Evolutionary conservation across 2,113 vertebrate species (phyloP), one percentile per base, ranked within the genome.

Genomic region (Gavialis gangeticus): DNA sequence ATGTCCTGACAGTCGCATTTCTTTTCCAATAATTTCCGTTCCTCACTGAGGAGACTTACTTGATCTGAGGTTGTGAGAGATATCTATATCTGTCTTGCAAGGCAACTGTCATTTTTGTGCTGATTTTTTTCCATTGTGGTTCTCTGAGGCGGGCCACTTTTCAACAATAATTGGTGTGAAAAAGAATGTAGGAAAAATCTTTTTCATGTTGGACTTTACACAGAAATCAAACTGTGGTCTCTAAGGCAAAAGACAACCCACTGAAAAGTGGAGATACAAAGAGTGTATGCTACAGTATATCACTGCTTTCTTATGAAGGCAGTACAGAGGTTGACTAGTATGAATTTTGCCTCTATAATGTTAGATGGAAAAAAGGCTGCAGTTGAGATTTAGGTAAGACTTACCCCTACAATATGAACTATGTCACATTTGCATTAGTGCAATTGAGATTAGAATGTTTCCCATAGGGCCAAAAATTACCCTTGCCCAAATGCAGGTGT

Each of bases 1-100:
- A 34, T 0, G 0, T 58, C 1, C 14, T 22, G 21, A 56, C 17
- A 79, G 3, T 12, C 13, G 2, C 17, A 3, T 62, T 93, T 76
- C 66, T 88, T 82, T 34, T 46, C 11, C 56, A 57, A 0, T 17
- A 13, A 3, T 37, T 18, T 5, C 10, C 75, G 55, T 21, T 4
- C 6, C 28, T 82, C 62, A 12, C 19, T 82, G 30, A 80, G 59
- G 30, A 22, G 2, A n/a, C 3, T 85, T 76, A 24, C 25, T 22
- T 79, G 25, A 80, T 80, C 62, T 64, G 60, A 62, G 79, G 3
- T 54, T 78, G 17, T 30, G 9, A 75, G 46, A n/a, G 79, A 75
- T 84, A 66, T 9, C 12, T 84, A 84, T 34, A 82, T 2, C 54
- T 76, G 18, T 37, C 37, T 75, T 95, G 3, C 69, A 78, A 66